phyloP scores from a whole-genome alignment of 2,888 invertebrate genomes.

The Rhingia rostrata region DNA sequence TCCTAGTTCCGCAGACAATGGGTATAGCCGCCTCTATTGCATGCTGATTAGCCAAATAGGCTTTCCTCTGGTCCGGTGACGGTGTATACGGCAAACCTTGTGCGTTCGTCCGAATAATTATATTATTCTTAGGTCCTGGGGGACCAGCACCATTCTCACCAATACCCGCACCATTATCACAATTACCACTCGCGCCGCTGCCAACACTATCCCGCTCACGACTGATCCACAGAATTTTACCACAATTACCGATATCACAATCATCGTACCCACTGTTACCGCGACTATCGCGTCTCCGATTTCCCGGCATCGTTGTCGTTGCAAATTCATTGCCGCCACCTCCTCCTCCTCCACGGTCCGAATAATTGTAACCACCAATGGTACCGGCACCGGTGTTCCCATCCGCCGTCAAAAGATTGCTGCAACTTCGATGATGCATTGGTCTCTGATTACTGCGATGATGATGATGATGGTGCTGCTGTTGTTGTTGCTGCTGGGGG shows the following conservation, averaged over 20 bases:
- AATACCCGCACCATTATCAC: slow-evolving; percentile 39
- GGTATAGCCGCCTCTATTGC: slow-evolving; percentile 85
- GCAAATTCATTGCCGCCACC: slow-evolving; percentile 45
- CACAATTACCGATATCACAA: slow-evolving; percentile 81
- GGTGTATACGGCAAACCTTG: slow-evolving; percentile 81
- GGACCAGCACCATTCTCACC: slow-evolving; percentile 28
- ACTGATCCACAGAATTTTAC: slow-evolving; percentile 81
- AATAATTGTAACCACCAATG: slow-evolving; percentile 53
- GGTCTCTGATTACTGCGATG: slow-evolving; percentile 74
- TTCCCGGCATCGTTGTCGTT: slow-evolving; percentile 45
- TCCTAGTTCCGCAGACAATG: slow-evolving; percentile 88
- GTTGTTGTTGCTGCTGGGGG: slow-evolving; percentile 34
- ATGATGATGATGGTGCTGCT: slow-evolving; percentile 36
- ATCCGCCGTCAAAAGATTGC: slow-evolving; percentile 75
- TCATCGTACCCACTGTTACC: slow-evolving; percentile 58
- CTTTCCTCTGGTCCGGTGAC: slow-evolving; percentile 79
- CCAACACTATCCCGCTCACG: slow-evolving; percentile 75
- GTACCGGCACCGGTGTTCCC: slow-evolving; percentile 55
- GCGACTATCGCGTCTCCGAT: slow-evolving; percentile 47
- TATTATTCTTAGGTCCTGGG: slow-evolving; percentile 46
- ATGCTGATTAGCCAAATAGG: slow-evolving; percentile 81
- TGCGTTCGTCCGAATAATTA: slow-evolving; percentile 79
- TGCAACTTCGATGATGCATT: slow-evolving; percentile 78
- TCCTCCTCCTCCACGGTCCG: slow-evolving; percentile 26
- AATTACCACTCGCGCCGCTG: slow-evolving; percentile 56